phyloP scores from a whole-genome alignment of 2,113 vertebrate genomes.

The Varanus komodoensis region DNA sequence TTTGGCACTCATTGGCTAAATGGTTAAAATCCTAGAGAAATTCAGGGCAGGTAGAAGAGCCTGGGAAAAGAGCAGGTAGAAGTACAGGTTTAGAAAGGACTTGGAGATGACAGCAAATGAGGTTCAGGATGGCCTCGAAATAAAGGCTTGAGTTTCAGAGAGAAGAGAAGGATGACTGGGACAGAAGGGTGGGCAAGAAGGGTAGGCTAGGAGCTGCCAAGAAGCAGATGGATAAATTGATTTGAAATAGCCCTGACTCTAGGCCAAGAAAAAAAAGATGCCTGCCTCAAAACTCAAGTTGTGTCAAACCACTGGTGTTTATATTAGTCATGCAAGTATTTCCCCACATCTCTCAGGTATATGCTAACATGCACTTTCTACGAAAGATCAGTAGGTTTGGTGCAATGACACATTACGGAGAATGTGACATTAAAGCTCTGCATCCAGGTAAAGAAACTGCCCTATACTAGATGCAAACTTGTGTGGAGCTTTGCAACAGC shows the following conservation, averaged over 20 bases:
- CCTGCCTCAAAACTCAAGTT: neutral
- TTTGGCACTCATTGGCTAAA: neutral
- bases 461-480: neutral
- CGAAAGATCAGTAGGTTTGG: neutral
- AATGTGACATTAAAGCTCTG: neutral
- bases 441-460: neutral
- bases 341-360: neutral
- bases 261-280: neutral
- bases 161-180: neutral
- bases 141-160: neutral
- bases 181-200: neutral
- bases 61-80: neutral
- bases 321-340: neutral
- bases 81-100: neutral
- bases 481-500: neutral
- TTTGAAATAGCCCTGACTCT: neutral
- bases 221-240: neutral
- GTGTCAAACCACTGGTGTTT: neutral
- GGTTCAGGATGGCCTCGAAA: neutral
- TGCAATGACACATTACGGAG: neutral
- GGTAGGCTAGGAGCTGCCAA: neutral
- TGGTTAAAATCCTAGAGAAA: neutral
- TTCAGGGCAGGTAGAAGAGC: neutral
- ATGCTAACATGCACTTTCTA: neutral
- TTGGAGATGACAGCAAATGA: neutral